Conservation (phyloP, 2,888 invertebrate species). For the Nysson spinosus region DNA sequence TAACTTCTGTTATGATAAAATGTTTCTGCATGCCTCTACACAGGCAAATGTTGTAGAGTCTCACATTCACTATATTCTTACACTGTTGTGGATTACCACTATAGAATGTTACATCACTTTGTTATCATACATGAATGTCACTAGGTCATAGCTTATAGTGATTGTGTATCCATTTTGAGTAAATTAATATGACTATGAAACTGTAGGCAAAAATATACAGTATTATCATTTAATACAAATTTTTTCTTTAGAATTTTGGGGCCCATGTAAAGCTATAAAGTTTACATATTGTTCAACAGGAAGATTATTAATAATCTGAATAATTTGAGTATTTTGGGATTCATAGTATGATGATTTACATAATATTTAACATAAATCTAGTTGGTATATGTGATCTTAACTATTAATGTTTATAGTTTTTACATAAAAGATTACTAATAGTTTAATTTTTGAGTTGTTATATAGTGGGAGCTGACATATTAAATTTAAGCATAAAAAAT, state of each 20-base stretch:
- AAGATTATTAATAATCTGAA: too few species aligned
- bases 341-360: too few species aligned
- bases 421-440: too few species aligned
- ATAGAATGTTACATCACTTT: conserved; percentile 43
- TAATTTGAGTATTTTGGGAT: too few species aligned
- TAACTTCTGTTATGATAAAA: conserved; percentile 22
- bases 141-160: conserved; percentile 60
- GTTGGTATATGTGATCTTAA: too few species aligned
- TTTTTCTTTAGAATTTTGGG: too few species aligned
- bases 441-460: too few species aligned
- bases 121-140: conserved; percentile 53
- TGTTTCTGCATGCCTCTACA: conserved; percentile 30
- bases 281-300: neutral
- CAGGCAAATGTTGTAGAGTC: conserved; percentile 1
- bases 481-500: neutral
- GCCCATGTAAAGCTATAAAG: too few species aligned
- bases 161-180: conserved; percentile 26
- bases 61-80: conserved; percentile 21
- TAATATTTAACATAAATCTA: too few species aligned
- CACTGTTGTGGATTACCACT: conserved; percentile 47
- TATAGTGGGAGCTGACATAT: too few species aligned
- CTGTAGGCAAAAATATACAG: neutral
- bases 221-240: neutral
- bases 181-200: conserved; percentile 19
- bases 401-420: too few species aligned